Percentiles rank a stretch among this genome's conserved stretches.
These are phyloP conservation scores for Pristionchus exspectatus DNA, from an alignment of 2,888 invertebrate species.

Conservation along the genomic window DNA sequence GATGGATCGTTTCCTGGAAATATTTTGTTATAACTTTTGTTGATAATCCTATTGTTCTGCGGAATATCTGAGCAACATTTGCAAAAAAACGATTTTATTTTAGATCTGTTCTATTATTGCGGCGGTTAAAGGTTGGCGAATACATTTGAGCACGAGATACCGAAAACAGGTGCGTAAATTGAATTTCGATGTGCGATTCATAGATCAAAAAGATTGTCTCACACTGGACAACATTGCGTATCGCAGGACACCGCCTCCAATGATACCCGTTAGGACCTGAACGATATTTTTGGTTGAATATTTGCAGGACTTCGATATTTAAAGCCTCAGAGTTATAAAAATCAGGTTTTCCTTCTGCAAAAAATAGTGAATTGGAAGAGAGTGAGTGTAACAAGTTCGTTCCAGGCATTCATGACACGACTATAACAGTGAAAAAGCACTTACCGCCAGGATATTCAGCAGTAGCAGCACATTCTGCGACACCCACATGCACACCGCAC, in stretches of 20 bases:
- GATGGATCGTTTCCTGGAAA: constrained; percentile 65
- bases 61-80: too few species aligned
- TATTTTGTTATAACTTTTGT: neutral
- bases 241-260: constrained; percentile 61
- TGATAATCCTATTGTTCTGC: neutral
- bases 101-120: neutral
- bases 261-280: constrained; percentile 63
- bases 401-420: too few species aligned
- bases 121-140: neutral
- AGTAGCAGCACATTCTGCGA: constrained; percentile 63
- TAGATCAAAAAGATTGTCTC: neutral
- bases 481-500: constrained; percentile 56
- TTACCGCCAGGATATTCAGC: constrained; percentile 54
- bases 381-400: too few species aligned
- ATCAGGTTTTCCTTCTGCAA: neutral
- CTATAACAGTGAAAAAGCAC: neutral
- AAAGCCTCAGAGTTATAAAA: too few species aligned
- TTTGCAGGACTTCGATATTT: neutral
- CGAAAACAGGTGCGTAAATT: too few species aligned
- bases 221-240: constrained; percentile 43
- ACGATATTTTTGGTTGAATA: too few species aligned
- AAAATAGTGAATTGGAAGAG: neutral
- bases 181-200: neutral
- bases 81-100: neutral
- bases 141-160: too few species aligned